Percentiles rank a stretch among this genome's conserved stretches.
phyloP scores from a whole-genome alignment of 2,888 invertebrate species.

The Balanococcus diminutus region DNA sequence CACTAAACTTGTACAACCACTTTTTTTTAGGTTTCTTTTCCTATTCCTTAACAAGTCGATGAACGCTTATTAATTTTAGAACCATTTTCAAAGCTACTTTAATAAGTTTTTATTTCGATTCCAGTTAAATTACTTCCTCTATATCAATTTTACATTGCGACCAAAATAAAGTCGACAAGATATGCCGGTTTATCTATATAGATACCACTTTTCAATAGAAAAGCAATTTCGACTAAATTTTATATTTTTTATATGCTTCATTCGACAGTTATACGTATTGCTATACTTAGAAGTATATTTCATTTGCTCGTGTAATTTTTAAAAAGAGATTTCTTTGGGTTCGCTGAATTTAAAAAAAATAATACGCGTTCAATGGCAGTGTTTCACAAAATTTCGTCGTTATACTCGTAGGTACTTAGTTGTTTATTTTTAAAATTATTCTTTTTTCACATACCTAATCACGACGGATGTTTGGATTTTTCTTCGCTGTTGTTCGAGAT shows the following conservation, averaged over 20 bases:
- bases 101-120: constrained; percentile 24
- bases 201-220: background rate
- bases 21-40: constrained; percentile 47
- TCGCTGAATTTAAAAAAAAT: background rate
- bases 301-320: background rate
- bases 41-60: constrained; percentile 36
- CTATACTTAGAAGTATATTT: background rate
- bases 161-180: constrained; percentile 5
- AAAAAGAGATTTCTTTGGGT: background rate
- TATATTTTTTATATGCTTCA: background rate
- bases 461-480: too few species aligned
- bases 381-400: background rate
- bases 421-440: too few species aligned
- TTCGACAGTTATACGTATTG: background rate
- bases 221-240: background rate
- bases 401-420: too few species aligned
- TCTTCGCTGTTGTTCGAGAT: too few species aligned
- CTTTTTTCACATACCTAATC: too few species aligned
- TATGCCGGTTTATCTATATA: constrained; percentile 6
- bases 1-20: constrained; percentile 47
- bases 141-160: background rate
- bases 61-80: constrained; percentile 36
- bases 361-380: background rate
- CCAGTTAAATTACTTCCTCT: background rate
- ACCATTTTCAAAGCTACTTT: constrained; percentile 12